Conservation (phyloP, 2,113 vertebrate species). For the Desmodus rotundus region DNA sequence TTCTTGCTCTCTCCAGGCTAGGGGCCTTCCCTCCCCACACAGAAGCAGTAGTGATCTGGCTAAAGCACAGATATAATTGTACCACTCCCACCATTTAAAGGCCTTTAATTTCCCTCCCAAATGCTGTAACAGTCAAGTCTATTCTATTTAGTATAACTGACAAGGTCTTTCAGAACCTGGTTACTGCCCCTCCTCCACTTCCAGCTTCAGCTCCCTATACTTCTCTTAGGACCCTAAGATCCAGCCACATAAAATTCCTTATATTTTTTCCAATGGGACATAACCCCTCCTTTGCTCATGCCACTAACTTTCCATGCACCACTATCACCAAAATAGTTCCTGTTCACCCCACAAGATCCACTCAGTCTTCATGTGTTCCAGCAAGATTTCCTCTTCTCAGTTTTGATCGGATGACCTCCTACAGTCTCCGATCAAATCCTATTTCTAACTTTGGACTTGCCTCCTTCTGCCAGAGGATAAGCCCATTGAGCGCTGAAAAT, state of each 20-base stretch:
- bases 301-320: not conserved
- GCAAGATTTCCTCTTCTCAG: not conserved
- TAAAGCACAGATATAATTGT: not conserved
- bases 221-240: not conserved
- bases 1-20: not conserved
- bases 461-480: not conserved
- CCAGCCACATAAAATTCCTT: not conserved
- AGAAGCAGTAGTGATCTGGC: not conserved
- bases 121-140: not conserved
- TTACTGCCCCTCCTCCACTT: not conserved
- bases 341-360: not conserved
- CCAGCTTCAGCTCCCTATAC: not conserved
- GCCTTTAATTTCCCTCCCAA: not conserved
- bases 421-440: not conserved
- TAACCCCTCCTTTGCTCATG: not conserved
- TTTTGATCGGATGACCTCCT: not conserved
- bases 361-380: not conserved
- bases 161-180: not conserved
- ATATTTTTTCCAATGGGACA: not conserved
- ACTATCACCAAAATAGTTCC: not conserved
- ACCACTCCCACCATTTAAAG: not conserved
- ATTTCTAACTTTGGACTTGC: not conserved
- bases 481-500: not conserved
- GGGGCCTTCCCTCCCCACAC: not conserved
- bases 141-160: not conserved